Evolutionary conservation across 92 coral and sea anemone genomes (phyloP).

Genomic region (Zoanthus sansibaricus): DNA sequence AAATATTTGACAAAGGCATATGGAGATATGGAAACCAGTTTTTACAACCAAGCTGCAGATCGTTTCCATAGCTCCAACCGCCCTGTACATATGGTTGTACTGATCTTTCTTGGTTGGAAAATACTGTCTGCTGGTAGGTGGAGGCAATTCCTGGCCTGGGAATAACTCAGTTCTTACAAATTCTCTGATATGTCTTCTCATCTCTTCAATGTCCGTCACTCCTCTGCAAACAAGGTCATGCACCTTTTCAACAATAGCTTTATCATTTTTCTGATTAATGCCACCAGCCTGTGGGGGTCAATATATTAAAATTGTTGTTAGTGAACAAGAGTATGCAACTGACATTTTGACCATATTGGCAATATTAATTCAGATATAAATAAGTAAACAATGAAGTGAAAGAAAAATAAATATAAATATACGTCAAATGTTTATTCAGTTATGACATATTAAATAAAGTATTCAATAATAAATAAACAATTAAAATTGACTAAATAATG

Average conservation of each 20-base stretch:
- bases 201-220: constrained; percentile 43
- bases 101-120: constrained; percentile 49
- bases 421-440: not conserved
- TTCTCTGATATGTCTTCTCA: constrained; percentile 51
- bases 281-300: constrained; percentile 3
- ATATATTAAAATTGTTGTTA: not conserved
- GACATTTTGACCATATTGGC: not conserved
- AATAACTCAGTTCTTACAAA: constrained; percentile 53
- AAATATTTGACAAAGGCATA: no score
- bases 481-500: not conserved
- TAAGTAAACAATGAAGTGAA: not conserved
- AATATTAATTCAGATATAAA: not conserved
- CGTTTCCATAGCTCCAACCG: no score
- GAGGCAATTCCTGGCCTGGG: constrained; percentile 40
- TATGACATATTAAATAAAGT: not conserved
- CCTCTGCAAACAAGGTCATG: constrained; percentile 35
- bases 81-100: constrained; percentile 52
- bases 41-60: no score
- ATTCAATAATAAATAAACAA: not conserved
- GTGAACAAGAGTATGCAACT: not conserved
- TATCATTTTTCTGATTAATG: constrained; percentile 37
- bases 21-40: not conserved
- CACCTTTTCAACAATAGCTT: constrained; percentile 32
- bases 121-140: constrained; percentile 53
- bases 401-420: no score